phyloP scores from a whole-genome alignment of 2,888 invertebrate genomes.

The Ceratothoa steindachneri region DNA sequence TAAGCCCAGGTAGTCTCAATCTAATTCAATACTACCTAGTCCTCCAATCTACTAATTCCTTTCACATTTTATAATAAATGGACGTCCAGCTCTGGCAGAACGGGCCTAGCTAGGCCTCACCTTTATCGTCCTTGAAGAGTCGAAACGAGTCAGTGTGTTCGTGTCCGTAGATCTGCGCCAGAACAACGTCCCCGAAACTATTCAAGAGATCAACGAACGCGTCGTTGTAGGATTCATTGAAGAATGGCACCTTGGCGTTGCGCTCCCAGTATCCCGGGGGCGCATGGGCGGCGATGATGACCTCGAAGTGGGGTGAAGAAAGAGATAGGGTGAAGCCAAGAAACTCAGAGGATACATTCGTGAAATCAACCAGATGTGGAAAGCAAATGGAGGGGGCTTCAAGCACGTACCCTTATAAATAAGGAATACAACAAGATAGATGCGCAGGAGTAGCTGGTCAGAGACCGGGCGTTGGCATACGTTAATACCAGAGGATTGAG shows the following conservation, averaged over 20 bases:
- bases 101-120: too few relatives aligned
- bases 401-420: too few relatives aligned
- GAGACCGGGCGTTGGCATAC: too few relatives aligned
- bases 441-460: too few relatives aligned
- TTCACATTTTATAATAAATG: too few relatives aligned
- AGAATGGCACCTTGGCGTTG: constrained; percentile 60
- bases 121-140: too few relatives aligned
- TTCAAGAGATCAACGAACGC: constrained; percentile 71
- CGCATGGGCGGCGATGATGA: constrained; percentile 83
- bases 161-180: constrained; percentile 88
- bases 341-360: background rate
- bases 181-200: constrained; percentile 72
- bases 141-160: constrained; percentile 87
- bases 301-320: constrained; percentile 58
- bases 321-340: constrained; percentile 71
- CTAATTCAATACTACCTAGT: too few relatives aligned
- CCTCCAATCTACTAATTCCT: too few relatives aligned
- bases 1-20: too few relatives aligned
- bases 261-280: constrained; percentile 79
- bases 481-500: too few relatives aligned
- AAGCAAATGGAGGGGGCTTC: background rate
- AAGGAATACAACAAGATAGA: too few relatives aligned
- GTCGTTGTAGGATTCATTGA: constrained; percentile 70
- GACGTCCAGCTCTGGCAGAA: too few relatives aligned
- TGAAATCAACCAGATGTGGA: background rate